Evolutionary conservation across 2,888 invertebrate genomes (phyloP).

Genomic region (Drosophila putrida): DNA sequence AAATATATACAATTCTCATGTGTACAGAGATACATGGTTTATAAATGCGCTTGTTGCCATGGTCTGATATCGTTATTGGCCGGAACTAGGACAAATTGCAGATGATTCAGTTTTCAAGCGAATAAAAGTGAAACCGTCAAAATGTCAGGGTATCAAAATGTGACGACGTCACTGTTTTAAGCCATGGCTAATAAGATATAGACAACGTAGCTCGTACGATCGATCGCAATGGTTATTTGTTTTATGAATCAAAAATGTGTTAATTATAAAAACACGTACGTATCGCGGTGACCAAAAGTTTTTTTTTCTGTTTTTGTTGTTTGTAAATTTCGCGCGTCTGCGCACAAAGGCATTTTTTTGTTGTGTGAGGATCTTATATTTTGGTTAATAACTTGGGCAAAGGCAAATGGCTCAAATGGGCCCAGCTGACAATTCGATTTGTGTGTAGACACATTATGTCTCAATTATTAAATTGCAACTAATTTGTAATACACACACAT

Average conservation of each 20-base stretch:
- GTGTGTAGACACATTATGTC: slow-evolving; percentile 61
- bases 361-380: slow-evolving; percentile 39
- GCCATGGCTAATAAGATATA: neutral
- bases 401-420: slow-evolving; percentile 34
- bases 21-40: neutral
- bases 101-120: slow-evolving; percentile 55
- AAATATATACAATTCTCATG: slow-evolving; percentile 1
- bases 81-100: slow-evolving; percentile 5
- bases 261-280: slow-evolving; percentile 71
- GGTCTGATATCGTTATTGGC: slow-evolving; percentile 16
- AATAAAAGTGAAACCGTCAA: slow-evolving; percentile 69
- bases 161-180: slow-evolving; percentile 16
- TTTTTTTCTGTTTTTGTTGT: slow-evolving; percentile 26
- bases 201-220: slow-evolving; percentile 10
- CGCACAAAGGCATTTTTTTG: slow-evolving; percentile 40
- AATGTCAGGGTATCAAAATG: neutral
- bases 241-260: slow-evolving; percentile 71
- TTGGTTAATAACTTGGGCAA: slow-evolving; percentile 65
- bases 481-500: slow-evolving; percentile 60
- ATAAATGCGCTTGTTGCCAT: slow-evolving; percentile 40
- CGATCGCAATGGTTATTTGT: slow-evolving; percentile 44
- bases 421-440: slow-evolving; percentile 50
- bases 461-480: slow-evolving; percentile 77
- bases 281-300: slow-evolving; percentile 35
- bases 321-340: slow-evolving; percentile 57